Evolutionary conservation across 2,113 vertebrate genomes (phyloP).

Genomic region (Egretta garzetta): DNA sequence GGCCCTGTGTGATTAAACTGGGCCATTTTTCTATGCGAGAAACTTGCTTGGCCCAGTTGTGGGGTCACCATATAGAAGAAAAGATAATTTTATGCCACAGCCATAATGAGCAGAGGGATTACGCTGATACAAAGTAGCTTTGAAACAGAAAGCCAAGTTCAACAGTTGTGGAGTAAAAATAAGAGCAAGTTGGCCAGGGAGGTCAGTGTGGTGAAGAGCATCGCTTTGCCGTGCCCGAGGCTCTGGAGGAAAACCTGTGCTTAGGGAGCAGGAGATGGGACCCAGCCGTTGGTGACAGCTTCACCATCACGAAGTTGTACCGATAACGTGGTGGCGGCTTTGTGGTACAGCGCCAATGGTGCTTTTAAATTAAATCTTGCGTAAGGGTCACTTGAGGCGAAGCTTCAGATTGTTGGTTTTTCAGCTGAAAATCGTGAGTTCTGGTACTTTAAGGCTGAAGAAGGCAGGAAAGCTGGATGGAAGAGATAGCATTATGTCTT

Average conservation of each 20-base stretch:
- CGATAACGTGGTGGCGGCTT: neutral
- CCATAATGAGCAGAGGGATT: neutral
- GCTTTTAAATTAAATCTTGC: neutral
- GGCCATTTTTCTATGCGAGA: neutral
- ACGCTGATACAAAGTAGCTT: neutral
- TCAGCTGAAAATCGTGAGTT: neutral
- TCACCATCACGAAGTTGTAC: neutral
- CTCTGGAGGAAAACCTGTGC: neutral
- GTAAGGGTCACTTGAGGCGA: neutral
- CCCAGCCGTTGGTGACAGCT: neutral
- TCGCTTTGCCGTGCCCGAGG: fast-evolving
- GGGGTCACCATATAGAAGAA: neutral
- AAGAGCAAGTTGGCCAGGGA: neutral
- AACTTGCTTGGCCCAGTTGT: neutral
- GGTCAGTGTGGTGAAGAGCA: neutral
- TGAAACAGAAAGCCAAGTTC: neutral
- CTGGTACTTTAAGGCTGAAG: neutral
- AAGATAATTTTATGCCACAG: neutral
- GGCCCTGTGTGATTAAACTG: neutral
- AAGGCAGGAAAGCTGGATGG: neutral
- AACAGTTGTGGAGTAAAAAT: neutral
- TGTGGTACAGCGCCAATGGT: fast-evolving
- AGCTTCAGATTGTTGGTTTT: neutral
- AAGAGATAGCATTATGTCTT: neutral
- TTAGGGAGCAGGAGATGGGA: neutral